Evolutionary conservation across 2,113 vertebrate genomes (phyloP), one percentile per base, ranked within the genome.

Genomic region (Tylochromis polylepis): DNA sequence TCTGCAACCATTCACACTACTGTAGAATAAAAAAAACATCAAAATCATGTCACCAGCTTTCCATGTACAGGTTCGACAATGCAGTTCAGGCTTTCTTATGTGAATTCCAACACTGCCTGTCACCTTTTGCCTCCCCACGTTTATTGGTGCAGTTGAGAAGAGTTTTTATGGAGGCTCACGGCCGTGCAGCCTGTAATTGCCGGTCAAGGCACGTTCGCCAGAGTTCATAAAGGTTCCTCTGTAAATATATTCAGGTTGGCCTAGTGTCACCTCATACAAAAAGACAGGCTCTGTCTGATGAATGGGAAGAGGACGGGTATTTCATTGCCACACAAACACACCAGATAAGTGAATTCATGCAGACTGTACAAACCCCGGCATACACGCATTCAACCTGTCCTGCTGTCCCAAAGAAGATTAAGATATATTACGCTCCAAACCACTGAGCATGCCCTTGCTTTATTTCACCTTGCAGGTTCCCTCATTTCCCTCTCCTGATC

Each of bases 191-290:
- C 51, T 85, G 55, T 91, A 88, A 93, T 92, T 91, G 87, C 84
- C 16, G 92, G 87, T 93, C 94, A 86, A 85, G 51, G 83, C 90
- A 93, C 88, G 85, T 92, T 91, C 87, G 82, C 65, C 38, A 46
- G 38, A 93, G 93, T 93, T 95, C 91, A 95, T 93, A 91, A 92
- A 95, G 89, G 92, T 94, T 91, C 85, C 67, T 88, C 88, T 91
- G 87, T 93, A 93, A 94, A 96, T 94, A 92, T 91, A 95, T 94
- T 95, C 87, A 89, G 91, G 88, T 88, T 89, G 88, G 83, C 90
- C 83, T 86, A 8, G n/a, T 90, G 90, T 94, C 91, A 93, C 84
- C 82, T 89, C 57, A 84, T 60, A 75, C 46, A 77, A 89, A 93
- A 92, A 93, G 88, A 72, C 79, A 80, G 83, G 57, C 80, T 57